Base-by-base conservation (phyloP, 2,888 invertebrate species). In the Pammene fasciana region DNA sequence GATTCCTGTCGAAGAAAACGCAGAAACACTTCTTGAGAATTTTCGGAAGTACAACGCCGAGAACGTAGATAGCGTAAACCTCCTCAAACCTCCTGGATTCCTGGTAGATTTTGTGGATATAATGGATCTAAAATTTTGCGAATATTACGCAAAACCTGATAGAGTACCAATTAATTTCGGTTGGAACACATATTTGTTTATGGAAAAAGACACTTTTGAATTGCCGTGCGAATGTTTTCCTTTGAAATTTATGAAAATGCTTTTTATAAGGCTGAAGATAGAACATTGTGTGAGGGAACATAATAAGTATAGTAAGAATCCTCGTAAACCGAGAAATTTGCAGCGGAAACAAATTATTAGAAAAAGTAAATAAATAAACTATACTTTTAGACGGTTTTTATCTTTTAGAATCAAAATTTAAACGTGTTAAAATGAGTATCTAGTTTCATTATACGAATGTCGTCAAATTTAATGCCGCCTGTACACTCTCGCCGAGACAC, bases 151-250 rank as follows among this genome's bases (percentile, higher is more conserved):
- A 0, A 64, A 14, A 14, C 11, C 52, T 0, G 43, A 52, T 3
- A 43, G 41, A 14, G 16, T 52, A 0, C 10, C 34, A 0, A 41
- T 26, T 8, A 38, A 14, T 38, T 64, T 68, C 34, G 68, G 56
- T 1, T 52, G 56, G 57, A 68, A 68, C n/a, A 16, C 64, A 0
- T 68, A 64, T 34, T 6, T 9, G 5, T 36, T 1, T 5, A 57
- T 68, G 64, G 57, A 68, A 6, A 11, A 11, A 1, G 48, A 52
- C 14, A 16, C 5, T 6, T 50, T 68, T 3, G 68, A 64, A 5
- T 13, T 57, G 6, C 68, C 68, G 7, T 68, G 68, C 7, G 16
- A 50, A n/a, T 68, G 68, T 43, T 68, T 68, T 9, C 68, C 68
- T 10, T 14, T 68, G 5, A 57, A 45, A 16, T 68, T 34, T n/a